phyloP scores from a whole-genome alignment of 2,113 vertebrate species.

The Pituophis catenifer region DNA sequence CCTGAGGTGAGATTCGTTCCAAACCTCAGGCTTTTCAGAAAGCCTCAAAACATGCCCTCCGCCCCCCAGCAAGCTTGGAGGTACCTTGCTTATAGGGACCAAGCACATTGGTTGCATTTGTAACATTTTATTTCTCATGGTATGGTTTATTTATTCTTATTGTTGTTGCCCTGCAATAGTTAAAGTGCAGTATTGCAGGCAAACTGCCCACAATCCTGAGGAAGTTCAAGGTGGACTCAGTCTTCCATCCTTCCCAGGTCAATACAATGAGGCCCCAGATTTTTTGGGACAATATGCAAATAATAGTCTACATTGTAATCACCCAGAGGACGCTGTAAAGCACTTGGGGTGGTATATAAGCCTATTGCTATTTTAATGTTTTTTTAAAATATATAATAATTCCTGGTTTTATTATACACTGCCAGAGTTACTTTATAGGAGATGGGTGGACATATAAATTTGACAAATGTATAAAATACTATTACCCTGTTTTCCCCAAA shows the following conservation, averaged over 20 bases:
- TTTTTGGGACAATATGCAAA: neutral
- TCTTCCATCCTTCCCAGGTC: no score
- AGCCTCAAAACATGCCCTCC: neutral
- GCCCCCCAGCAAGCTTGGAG: neutral
- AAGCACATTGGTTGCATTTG: neutral
- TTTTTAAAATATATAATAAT: neutral
- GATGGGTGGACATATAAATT: neutral
- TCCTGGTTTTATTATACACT: neutral
- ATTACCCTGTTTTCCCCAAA: neutral
- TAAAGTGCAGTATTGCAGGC: neutral
- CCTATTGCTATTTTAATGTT: neutral
- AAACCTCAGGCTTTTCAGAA: neutral
- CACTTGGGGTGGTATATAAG: neutral
- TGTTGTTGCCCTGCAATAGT: neutral
- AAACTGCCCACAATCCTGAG: neutral
- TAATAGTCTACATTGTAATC: neutral
- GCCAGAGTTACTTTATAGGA: neutral
- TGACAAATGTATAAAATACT: neutral
- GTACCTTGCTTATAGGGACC: neutral
- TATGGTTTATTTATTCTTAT: neutral
- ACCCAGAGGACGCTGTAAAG: neutral
- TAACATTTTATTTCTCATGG: neutral
- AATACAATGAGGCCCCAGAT: neutral
- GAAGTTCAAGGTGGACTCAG: no score
- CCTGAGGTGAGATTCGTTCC: neutral